phyloP scores from a whole-genome alignment of 2,888 invertebrate genomes.

The Tipula helvola region DNA sequence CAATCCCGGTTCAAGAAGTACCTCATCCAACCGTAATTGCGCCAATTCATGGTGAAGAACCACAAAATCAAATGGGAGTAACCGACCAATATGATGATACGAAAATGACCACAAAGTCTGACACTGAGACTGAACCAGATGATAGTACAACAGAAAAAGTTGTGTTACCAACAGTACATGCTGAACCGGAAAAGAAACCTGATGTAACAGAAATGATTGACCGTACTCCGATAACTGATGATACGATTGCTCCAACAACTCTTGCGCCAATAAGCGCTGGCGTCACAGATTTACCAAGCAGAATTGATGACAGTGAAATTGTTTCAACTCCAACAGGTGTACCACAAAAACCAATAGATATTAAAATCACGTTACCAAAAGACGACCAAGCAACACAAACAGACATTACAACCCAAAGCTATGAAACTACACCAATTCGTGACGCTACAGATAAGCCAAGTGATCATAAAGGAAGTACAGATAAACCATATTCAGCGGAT shows the following conservation, averaged over 20 bases:
- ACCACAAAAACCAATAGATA: neutral
- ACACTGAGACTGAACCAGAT: conserved; percentile 7
- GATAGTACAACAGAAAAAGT: conserved; percentile 10
- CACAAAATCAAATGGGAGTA: neutral
- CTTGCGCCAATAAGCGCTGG: neutral
- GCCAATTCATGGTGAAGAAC: neutral
- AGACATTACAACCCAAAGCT: neutral
- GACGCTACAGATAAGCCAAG: neutral
- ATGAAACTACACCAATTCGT: neutral
- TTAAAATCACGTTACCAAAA: neutral
- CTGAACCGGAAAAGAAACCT: neutral
- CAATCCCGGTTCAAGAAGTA: neutral
- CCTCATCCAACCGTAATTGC: neutral
- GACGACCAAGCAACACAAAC: neutral
- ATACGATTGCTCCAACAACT: neutral
- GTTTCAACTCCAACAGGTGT: neutral
- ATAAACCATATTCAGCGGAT: too few species aligned
- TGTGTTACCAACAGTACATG: neutral
- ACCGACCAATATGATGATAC: conserved; percentile 13
- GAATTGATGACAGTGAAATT: neutral
- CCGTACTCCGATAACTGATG: neutral
- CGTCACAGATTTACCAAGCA: neutral
- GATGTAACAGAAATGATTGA: neutral
- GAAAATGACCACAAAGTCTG: neutral
- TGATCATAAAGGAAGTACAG: too few species aligned